Evolutionary conservation across 2,113 vertebrate genomes (phyloP).

Genomic region (Brachirus orientalis): DNA sequence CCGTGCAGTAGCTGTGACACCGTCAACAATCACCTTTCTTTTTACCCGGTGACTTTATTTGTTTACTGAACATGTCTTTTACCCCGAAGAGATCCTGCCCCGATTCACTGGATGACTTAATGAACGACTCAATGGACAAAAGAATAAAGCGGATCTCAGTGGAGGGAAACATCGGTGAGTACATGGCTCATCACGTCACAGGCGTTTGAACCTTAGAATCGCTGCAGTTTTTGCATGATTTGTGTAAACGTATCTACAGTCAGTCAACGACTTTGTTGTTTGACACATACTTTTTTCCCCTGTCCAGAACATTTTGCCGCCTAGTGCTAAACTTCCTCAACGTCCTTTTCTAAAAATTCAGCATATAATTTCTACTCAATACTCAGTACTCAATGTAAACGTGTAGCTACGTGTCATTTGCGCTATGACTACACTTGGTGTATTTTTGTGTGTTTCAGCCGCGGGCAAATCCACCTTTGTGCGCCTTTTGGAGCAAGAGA

Average conservation of each 20-base stretch:
- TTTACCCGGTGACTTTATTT: no score
- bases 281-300: no score
- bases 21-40: no score
- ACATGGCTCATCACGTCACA: background rate
- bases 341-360: no score
- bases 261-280: background rate
- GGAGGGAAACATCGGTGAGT: conserved; percentile 93
- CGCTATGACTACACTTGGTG: background rate
- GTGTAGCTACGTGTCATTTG: no score
- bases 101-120: conserved; percentile 20
- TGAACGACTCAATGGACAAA: conserved; percentile 71
- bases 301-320: no score
- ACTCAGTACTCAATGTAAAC: no score
- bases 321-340: no score
- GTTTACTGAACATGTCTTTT: conserved; percentile 52
- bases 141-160: conserved; percentile 87
- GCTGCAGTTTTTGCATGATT: no score
- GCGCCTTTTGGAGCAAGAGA: conserved; percentile 85
- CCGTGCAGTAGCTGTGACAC: background rate
- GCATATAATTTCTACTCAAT: no score
- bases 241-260: no score
- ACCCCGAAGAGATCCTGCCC: conserved; percentile 70
- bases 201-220: no score
- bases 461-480: conserved; percentile 95
- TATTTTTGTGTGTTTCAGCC: conserved; percentile 76